Conservation (phyloP, 2,888 invertebrate genomes). For the Pheosia tremula region DNA sequence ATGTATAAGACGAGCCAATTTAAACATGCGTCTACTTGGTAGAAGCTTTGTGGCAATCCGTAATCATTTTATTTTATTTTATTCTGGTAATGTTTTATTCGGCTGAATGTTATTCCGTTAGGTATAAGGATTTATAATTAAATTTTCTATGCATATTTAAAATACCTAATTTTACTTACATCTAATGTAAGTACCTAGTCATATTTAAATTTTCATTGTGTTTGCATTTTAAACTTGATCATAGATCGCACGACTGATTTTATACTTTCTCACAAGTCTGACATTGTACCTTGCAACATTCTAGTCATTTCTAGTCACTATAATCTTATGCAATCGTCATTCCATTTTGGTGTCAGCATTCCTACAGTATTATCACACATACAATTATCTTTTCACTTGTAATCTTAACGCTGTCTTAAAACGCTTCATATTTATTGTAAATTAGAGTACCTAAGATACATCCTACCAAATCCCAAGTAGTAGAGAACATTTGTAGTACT, state of each 20-base stretch:
- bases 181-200: too few relatives aligned
- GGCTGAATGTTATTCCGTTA: too few relatives aligned
- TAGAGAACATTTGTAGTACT: slow-evolving; percentile 25
- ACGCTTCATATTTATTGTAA: slow-evolving; percentile 48
- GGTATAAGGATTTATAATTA: too few relatives aligned
- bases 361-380: slow-evolving; percentile 27
- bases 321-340: slow-evolving; percentile 9
- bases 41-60: not conserved
- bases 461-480: slow-evolving; percentile 34
- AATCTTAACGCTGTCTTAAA: slow-evolving; percentile 33
- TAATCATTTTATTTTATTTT: too few relatives aligned
- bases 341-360: slow-evolving; percentile 37
- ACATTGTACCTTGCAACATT: slow-evolving; percentile 15
- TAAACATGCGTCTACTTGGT: not conserved
- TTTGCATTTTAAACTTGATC: not conserved
- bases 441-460: slow-evolving; percentile 38
- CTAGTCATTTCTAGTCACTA: slow-evolving; percentile 28
- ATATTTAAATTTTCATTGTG: not conserved
- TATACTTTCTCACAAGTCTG: slow-evolving; percentile 24
- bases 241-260: slow-evolving; percentile 29
- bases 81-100: too few relatives aligned
- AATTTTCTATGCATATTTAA: too few relatives aligned
- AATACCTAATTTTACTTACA: not conserved
- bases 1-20: not conserved
- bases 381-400: slow-evolving; percentile 28